Base-by-base conservation (phyloP, 2,888 invertebrate species). In the Sepioteuthis lessoniana region DNA sequence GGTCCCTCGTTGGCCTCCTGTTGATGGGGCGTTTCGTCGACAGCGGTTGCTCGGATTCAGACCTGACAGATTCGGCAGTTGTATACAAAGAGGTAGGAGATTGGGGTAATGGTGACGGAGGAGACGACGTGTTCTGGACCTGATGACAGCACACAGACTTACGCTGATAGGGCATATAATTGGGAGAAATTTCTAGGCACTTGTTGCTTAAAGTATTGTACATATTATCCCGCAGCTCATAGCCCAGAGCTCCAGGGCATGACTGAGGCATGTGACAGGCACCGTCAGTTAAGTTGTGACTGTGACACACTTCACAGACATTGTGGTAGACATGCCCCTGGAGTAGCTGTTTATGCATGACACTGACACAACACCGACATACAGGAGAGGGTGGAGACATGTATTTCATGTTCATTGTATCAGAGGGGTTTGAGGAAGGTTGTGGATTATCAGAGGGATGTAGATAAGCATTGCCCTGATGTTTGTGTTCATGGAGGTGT, bases 341-440 rank as follows among this genome's bases (percentile, higher is more conserved):
- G 35, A 50, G 55, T 35, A 60, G 46, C 19, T 93, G 55, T 28
- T 60, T 93, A 35, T 37, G 5, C 35, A 60, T 35, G 28, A 93
- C 93, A 60, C 93, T 93, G 38, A 93, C 93, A 93, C 93, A 93
- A 31, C 93, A 93, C 31, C 35, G 50, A 37, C 93, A 93, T 16
- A 60, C n/a, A 21, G 47, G 92, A 16, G 47, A 42, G 5, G 38
- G 31, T 31, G 46, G 31, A 13, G 91, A 91, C 38, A 91, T 35
- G 19, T 4, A 16, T 13, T n/a, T 35, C 16, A 76, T 76, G n/a
- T n/a, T 13, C 4, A 13, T n/a, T 16, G 76, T n/a, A 35, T 76
- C 76, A 0, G 76, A n/a, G 13, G 76, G n/a, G n/a, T 4, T 35
- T 19, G 76, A 13, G 16, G 35, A 76, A 76, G 76, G 16, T 3